A percentile compares a stretch with the other conserved stretches of the same genome.
Evolutionary conservation across 2,113 vertebrate species (phyloP).

Genomic region (Dissostichus mawsoni): DNA sequence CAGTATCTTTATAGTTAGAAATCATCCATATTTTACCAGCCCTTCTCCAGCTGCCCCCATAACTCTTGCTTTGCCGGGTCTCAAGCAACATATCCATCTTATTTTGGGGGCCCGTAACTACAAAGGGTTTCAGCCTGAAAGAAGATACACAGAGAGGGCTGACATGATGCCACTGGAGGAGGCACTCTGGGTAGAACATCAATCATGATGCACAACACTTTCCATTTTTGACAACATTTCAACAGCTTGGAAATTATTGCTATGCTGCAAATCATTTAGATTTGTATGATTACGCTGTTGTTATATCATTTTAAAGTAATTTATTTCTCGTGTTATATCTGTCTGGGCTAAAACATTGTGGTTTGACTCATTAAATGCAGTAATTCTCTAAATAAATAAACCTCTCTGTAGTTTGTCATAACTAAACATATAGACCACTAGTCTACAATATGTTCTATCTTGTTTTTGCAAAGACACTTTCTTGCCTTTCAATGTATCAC

Average conservation of each 20-base stretch:
- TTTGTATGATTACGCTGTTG: background rate
- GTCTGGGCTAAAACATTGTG: too few species aligned
- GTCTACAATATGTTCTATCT: background rate
- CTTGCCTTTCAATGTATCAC: background rate
- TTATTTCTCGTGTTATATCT: background rate
- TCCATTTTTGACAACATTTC: constrained; percentile 66
- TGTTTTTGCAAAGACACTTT: background rate
- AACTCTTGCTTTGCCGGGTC: constrained; percentile 75
- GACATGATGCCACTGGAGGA: constrained; percentile 63
- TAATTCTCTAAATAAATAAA: background rate
- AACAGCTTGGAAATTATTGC: constrained; percentile 35
- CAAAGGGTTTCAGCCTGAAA: constrained; percentile 68
- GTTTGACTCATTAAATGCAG: too few species aligned
- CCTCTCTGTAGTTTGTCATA: background rate
- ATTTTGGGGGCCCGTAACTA: constrained; percentile 64
- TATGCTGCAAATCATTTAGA: constrained; percentile 13
- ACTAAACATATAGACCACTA: background rate
- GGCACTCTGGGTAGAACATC: constrained; percentile 47
- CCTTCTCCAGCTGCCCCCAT: constrained; percentile 76
- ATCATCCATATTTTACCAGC: constrained; percentile 70
- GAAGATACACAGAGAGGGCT: constrained; percentile 51
- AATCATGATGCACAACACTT: constrained; percentile 52
- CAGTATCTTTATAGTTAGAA: constrained; percentile 84
- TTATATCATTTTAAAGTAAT: background rate
- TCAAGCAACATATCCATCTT: constrained; percentile 68